A percentile compares a stretch with the other conserved stretches of the same genome.
These are phyloP conservation scores for Brachypodius melanocephalos DNA, from an alignment of 2,113 vertebrate genomes.

Conservation along the genomic window DNA sequence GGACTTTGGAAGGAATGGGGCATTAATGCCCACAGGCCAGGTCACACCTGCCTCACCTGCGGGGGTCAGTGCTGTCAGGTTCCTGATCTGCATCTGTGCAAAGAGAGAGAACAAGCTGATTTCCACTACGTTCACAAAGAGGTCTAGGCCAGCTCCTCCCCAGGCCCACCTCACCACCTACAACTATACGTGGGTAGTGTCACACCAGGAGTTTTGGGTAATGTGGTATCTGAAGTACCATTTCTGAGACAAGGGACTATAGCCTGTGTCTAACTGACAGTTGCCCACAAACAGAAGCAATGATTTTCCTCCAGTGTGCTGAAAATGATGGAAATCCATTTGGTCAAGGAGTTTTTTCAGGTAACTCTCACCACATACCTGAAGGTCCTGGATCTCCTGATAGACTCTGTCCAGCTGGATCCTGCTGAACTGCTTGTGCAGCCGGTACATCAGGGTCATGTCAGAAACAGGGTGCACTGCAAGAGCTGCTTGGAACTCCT, in stretches of 20 bases:
- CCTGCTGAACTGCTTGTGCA: constrained; percentile 90
- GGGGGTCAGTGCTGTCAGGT: constrained; percentile 87
- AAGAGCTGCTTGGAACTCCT: constrained; percentile 82
- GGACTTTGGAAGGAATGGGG: constrained; percentile 86
- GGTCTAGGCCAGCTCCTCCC: not conserved
- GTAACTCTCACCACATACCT: constrained; percentile 72
- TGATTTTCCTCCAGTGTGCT: not conserved
- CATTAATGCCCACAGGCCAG: constrained; percentile 91
- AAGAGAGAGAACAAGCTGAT: not conserved
- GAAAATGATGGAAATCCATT: not conserved
- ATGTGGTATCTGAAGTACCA: fast-evolving
- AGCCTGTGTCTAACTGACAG: not conserved
- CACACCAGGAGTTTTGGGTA: not conserved
- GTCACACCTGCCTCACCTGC: constrained; percentile 84
- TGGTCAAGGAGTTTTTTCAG: not conserved
- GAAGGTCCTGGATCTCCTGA: constrained; percentile 89
- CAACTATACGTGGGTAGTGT: not conserved
- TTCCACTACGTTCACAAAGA: not conserved
- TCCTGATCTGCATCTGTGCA: constrained; percentile 89
- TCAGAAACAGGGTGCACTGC: constrained; percentile 90
- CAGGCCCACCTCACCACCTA: not conserved
- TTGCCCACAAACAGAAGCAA: not conserved
- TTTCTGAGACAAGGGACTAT: not conserved
- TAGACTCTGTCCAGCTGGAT: constrained; percentile 89
- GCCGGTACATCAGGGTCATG: constrained; percentile 88